Evolutionary conservation across 2,113 vertebrate genomes (phyloP).

Genomic region (Nerophis lumbriciformis): DNA sequence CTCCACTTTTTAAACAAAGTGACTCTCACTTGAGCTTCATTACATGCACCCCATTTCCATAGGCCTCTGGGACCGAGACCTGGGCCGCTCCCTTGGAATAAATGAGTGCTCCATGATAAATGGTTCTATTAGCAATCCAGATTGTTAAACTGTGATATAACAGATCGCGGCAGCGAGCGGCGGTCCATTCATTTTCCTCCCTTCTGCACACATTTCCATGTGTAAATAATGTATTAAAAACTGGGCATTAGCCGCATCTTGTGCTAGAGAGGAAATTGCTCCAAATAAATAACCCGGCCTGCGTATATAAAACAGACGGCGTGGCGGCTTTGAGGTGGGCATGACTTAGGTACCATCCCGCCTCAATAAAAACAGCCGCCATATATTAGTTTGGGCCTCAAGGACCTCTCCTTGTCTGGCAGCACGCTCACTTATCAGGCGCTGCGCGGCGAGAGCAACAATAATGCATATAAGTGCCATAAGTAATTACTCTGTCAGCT

Average conservation of each 20-base stretch:
- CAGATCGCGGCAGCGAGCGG: conserved; percentile 78
- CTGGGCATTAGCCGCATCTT: conserved; percentile 87
- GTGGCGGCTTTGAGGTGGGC: conserved; percentile 82
- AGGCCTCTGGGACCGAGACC: conserved; percentile 82
- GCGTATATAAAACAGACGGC: conserved; percentile 86
- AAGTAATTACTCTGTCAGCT: conserved; percentile 66
- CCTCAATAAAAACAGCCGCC: conserved; percentile 75
- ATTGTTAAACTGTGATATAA: conserved; percentile 97
- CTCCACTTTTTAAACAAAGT: conserved; percentile 67
- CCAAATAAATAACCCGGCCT: conserved; percentile 91
- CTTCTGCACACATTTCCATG: conserved; percentile 77
- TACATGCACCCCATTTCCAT: conserved; percentile 73
- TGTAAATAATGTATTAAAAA: conserved; percentile 99
- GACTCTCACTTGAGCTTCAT: conserved; percentile 65
- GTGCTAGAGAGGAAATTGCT: conserved; percentile 91
- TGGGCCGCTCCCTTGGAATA: conserved; percentile 79
- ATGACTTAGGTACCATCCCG: conserved; percentile 80
- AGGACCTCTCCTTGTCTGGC: conserved; percentile 54
- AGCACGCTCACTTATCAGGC: conserved; percentile 64
- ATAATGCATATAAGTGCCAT: conserved; percentile 61
- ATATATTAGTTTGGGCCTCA: conserved; percentile 76
- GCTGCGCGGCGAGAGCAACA: conserved; percentile 51
- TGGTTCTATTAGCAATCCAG: conserved; percentile 99
- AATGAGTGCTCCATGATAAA: conserved; percentile 87
- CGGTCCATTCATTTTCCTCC: conserved; percentile 85